phyloP scores from a whole-genome alignment of 2,113 vertebrate genomes.

The Sapayoa aenigma region DNA sequence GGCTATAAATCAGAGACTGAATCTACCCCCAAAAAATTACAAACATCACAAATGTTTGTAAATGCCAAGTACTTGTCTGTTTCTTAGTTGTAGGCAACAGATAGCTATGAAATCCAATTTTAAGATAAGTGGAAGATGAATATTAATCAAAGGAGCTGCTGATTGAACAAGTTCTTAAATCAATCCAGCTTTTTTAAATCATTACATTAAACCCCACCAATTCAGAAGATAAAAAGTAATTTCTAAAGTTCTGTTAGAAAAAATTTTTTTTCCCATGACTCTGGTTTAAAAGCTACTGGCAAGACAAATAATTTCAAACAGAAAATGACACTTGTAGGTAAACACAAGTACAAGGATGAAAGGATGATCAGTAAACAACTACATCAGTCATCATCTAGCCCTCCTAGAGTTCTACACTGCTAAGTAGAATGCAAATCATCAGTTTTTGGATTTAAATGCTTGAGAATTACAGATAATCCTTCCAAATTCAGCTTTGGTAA shows the following conservation, averaged over 20 bases:
- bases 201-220: neutral
- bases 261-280: neutral
- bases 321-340: neutral
- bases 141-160: conserved; percentile 20
- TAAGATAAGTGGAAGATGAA: neutral
- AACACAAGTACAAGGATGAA: neutral
- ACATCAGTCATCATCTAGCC: neutral
- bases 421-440: neutral
- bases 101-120: neutral
- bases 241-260: neutral
- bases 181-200: neutral
- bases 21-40: neutral
- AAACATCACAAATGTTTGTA: neutral
- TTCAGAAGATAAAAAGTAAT: conserved; percentile 3
- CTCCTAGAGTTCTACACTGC: neutral
- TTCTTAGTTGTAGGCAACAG: neutral
- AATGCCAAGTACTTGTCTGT: neutral
- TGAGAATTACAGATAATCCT: neutral
- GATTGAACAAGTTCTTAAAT: conserved; percentile 43
- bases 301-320: conserved; percentile 24
- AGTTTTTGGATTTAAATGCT: neutral
- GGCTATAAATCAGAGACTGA: neutral
- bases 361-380: neutral
- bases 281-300: neutral
- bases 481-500: conserved; percentile 4